A percentile compares a stretch with the other conserved stretches of the same genome.
phyloP scores from a whole-genome alignment of 2,888 invertebrate species.

The Lissocephala sabroskyi region DNA sequence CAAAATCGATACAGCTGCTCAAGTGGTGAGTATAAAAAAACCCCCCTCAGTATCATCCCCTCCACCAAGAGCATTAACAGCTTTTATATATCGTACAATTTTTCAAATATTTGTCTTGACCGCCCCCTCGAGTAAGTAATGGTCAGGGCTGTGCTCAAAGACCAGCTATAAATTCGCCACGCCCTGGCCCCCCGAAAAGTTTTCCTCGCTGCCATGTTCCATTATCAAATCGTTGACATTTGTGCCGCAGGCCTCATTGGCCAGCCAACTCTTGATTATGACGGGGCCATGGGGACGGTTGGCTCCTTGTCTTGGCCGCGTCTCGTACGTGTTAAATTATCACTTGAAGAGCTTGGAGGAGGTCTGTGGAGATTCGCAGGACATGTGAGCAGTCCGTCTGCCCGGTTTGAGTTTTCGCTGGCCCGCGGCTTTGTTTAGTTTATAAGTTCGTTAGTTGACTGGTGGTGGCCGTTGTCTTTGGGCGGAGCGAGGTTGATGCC shows the following conservation, averaged over 20 bases:
- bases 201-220: constrained; percentile 21
- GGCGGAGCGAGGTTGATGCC: background rate
- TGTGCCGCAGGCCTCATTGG: constrained; percentile 53
- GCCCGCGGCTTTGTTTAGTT: constrained; percentile 52
- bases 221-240: constrained; percentile 63
- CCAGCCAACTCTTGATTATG: constrained; percentile 47
- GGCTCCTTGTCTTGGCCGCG: background rate
- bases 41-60: constrained; percentile 9
- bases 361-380: background rate
- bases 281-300: constrained; percentile 15
- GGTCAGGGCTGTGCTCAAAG: constrained; percentile 27
- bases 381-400: no score
- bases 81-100: constrained; percentile 45
- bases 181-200: constrained; percentile 16
- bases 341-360: constrained; percentile 13
- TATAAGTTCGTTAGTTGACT: constrained; percentile 55
- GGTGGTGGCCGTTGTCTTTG: constrained; percentile 13
- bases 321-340: constrained; percentile 53
- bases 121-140: constrained; percentile 41
- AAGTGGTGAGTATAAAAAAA: constrained; percentile 33
- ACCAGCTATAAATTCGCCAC: constrained; percentile 48
- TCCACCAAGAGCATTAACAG: constrained; percentile 44
- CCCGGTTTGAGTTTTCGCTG: constrained; percentile 13
- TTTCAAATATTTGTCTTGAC: constrained; percentile 54
- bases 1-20: constrained; percentile 42